Conservation (phyloP, 2,797 vertebrate species). For the Adelosebastes latens region DNA sequence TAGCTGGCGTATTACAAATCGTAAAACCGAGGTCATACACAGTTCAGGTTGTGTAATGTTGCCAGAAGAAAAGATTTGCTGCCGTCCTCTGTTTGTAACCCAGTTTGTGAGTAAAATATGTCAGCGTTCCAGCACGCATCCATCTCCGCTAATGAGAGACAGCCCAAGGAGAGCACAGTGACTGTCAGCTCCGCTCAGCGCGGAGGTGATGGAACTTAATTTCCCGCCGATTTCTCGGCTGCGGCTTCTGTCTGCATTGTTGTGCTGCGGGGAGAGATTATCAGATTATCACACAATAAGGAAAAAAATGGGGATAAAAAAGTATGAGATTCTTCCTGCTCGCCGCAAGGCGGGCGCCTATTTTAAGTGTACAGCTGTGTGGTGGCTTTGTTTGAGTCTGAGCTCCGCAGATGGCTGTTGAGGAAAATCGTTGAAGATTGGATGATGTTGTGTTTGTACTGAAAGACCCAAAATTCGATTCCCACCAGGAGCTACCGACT, state of each 20-base stretch:
- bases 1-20: constrained; percentile 3
- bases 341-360: not conserved
- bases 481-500: not conserved
- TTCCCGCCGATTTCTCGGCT: constrained; percentile 54
- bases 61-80: constrained; percentile 33
- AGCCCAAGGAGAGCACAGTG: constrained; percentile 39
- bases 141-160: constrained; percentile 65
- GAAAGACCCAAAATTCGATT: not conserved
- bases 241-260: constrained; percentile 50
- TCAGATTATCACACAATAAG: constrained; percentile 69
- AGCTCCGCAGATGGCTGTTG: constrained; percentile 15
- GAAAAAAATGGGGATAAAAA: constrained; percentile 23
- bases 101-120: constrained; percentile 55
- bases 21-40: constrained; percentile 47
- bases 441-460: not conserved
- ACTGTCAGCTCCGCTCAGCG: constrained; percentile 46
- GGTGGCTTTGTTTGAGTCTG: constrained; percentile 13
- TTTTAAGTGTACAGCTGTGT: constrained; percentile 10
- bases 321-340: constrained; percentile 26
- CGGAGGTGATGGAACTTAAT: constrained; percentile 61
- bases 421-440: constrained; percentile 7
- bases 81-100: constrained; percentile 49
- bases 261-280: constrained; percentile 70
- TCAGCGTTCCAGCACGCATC: constrained; percentile 54
- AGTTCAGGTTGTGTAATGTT: constrained; percentile 54